phyloP scores from a whole-genome alignment of 2,888 invertebrate genomes.

The Anaspis maculata region DNA sequence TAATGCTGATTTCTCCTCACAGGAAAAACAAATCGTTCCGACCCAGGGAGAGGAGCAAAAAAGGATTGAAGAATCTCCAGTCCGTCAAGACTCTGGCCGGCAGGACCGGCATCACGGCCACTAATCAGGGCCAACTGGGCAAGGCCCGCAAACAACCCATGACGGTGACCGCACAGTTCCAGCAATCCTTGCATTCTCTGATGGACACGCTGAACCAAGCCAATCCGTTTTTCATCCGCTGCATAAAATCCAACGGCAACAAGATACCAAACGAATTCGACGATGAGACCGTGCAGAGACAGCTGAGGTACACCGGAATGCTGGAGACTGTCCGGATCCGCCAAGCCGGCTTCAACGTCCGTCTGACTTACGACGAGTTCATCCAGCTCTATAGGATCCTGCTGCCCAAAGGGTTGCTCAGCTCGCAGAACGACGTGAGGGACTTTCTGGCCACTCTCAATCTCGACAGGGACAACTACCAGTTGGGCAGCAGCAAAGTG shows the following conservation, averaged over 20 bases:
- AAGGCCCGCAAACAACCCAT: slow-evolving; percentile 78
- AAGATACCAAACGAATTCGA: slow-evolving; percentile 91
- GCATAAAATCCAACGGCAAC: slow-evolving; percentile 89
- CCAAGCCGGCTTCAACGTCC: slow-evolving; percentile 91
- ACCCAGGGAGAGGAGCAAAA: slow-evolving; percentile 76
- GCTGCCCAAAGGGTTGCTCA: slow-evolving; percentile 80
- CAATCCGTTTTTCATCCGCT: slow-evolving; percentile 78
- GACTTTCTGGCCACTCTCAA: slow-evolving; percentile 76
- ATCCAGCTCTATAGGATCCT: slow-evolving; percentile 87
- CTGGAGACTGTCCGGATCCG: slow-evolving; percentile 90
- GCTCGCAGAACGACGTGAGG: slow-evolving; percentile 78
- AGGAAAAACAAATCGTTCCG: slow-evolving; percentile 65
- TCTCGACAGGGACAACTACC: slow-evolving; percentile 83
- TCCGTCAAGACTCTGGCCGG: slow-evolving; percentile 87
- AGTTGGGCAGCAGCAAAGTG: slow-evolving; percentile 80
- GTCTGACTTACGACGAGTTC: slow-evolving; percentile 90
- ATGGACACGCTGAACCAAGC: slow-evolving; percentile 92
- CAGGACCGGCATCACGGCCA: slow-evolving; percentile 53
- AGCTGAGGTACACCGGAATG: slow-evolving; percentile 93
- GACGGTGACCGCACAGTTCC: slow-evolving; percentile 92
- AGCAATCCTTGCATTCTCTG: slow-evolving; percentile 81
- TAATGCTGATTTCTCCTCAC: slow-evolving; percentile 3
- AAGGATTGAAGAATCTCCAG: slow-evolving; percentile 83
- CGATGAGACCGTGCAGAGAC: slow-evolving; percentile 84
- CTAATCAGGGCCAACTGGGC: slow-evolving; percentile 43